Conservation (phyloP, 1,140 invertebrate genomes). For the Zophobas atratus region DNA sequence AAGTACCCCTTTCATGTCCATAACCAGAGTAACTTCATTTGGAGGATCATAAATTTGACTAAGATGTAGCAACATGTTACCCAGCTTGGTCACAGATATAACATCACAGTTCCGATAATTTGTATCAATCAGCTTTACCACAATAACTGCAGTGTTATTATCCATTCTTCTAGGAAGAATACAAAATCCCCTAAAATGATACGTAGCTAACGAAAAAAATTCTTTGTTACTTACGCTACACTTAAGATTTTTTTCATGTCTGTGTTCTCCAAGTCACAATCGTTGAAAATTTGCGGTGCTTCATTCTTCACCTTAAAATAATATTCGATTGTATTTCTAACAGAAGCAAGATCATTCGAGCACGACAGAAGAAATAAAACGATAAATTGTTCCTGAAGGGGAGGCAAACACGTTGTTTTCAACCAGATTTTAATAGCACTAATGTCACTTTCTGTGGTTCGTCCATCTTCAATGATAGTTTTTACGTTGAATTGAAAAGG, state of each 20-base stretch:
- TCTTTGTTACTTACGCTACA: conserved; percentile 54
- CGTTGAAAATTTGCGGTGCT: conserved; percentile 73
- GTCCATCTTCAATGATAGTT: background rate
- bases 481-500: no score
- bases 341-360: conserved; percentile 70
- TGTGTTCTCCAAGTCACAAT: conserved; percentile 64
- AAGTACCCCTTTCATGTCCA: conserved; percentile 74
- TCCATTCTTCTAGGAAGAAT: conserved; percentile 72
- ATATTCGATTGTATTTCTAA: conserved; percentile 72
- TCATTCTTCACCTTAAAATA: conserved; percentile 72
- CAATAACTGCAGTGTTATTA: conserved; percentile 75
- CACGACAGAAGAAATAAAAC: conserved; percentile 74
- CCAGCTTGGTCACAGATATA: conserved; percentile 73
- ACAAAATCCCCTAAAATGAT: background rate
- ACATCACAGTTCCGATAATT: conserved; percentile 74
- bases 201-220: background rate
- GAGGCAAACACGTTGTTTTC: background rate
- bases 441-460: background rate
- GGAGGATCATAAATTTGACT: conserved; percentile 60
- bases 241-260: conserved; percentile 52
- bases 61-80: conserved; percentile 75
- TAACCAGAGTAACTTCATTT: conserved; percentile 73
- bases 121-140: conserved; percentile 73
- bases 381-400: conserved; percentile 64
- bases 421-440: background rate